phyloP scores from a whole-genome alignment of 2,888 invertebrate species.

The Beris chalybata region DNA sequence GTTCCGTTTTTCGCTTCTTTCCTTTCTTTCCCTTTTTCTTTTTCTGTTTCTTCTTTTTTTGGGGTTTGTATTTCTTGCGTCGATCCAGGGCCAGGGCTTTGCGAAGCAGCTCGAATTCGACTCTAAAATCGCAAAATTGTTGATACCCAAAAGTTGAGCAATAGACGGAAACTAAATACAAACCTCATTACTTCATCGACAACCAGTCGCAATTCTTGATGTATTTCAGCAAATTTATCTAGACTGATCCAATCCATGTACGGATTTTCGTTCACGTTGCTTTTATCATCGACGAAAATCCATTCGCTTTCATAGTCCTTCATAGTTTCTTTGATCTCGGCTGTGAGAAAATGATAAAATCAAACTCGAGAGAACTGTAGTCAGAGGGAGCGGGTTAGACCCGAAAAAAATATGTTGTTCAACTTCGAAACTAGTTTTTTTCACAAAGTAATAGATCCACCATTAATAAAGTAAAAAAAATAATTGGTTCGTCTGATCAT shows the following conservation, averaged over 20 bases:
- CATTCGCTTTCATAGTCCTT: conserved; percentile 49
- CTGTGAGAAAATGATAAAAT: conserved; percentile 1
- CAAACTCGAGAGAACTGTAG: too few relatives aligned
- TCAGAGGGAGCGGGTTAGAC: too few relatives aligned
- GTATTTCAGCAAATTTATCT: conserved; percentile 59
- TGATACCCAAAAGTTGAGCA: not conserved
- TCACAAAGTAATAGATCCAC: too few relatives aligned
- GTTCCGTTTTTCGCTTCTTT: conserved; percentile 55
- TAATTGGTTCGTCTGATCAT: too few relatives aligned
- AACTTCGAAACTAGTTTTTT: too few relatives aligned
- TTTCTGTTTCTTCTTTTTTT: conserved; percentile 43
- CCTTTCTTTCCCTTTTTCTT: conserved; percentile 40
- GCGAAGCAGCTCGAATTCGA: conserved; percentile 53
- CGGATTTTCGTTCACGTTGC: conserved; percentile 49
- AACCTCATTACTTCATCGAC: conserved; percentile 59
- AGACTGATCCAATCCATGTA: conserved; percentile 53
- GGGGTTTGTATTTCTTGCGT: conserved; percentile 47
- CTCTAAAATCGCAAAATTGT: conserved; percentile 39
- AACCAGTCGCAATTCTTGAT: conserved; percentile 58
- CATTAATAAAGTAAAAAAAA: too few relatives aligned
- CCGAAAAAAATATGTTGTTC: too few relatives aligned
- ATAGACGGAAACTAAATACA: not conserved
- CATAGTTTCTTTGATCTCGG: conserved; percentile 45
- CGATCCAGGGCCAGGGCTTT: conserved; percentile 54
- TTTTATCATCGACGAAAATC: conserved; percentile 51